Conservation (phyloP, 2,797 vertebrate species). For the Pristis pectinata region DNA sequence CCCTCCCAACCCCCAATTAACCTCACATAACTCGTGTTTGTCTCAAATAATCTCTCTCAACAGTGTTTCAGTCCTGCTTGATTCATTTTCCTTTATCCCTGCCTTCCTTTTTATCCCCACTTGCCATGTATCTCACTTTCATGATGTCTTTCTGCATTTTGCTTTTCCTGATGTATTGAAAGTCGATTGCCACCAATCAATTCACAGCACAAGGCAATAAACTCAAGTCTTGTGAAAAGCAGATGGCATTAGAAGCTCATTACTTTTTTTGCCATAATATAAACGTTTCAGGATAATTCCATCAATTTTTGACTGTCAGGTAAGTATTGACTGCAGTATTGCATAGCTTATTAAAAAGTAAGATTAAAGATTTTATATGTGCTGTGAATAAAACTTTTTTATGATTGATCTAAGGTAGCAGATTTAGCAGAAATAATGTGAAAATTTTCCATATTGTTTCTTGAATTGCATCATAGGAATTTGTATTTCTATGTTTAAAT, state of each 20-base stretch:
- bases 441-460: background rate
- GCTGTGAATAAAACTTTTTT: background rate
- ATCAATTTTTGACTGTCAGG: background rate
- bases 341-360: background rate
- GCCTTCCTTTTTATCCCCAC: background rate
- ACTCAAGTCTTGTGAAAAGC: background rate
- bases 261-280: background rate
- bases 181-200: background rate
- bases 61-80: background rate
- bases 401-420: background rate
- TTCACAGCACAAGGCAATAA: background rate
- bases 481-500: background rate
- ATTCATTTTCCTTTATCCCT: background rate
- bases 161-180: background rate
- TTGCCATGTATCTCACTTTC: background rate
- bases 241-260: background rate
- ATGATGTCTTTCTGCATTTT: background rate
- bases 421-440: background rate
- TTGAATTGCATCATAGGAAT: background rate
- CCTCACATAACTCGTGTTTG: background rate
- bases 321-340: background rate
- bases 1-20: background rate
- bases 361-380: background rate
- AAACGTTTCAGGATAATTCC: background rate
- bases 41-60: background rate